phyloP scores from a whole-genome alignment of 1,140 invertebrate species.

The Melitaea cinxia region DNA sequence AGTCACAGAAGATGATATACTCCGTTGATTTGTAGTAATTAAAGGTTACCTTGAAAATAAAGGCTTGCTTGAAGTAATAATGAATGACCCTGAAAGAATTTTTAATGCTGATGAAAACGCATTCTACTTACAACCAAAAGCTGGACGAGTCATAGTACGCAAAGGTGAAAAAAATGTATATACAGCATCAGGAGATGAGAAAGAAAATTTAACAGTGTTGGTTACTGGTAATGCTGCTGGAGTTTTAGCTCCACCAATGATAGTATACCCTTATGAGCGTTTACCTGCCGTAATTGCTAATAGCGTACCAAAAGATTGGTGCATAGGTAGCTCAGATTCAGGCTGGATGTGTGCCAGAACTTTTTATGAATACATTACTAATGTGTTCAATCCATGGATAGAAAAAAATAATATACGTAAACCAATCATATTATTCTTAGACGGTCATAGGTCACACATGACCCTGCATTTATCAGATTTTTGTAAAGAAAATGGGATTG shows the following conservation, averaged over 20 bases:
- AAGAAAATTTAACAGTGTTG: constrained; percentile 14
- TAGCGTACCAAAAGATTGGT: constrained; percentile 20
- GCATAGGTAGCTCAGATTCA: constrained; percentile 17
- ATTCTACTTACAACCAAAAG: too few relatives aligned
- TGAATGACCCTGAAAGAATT: too few relatives aligned
- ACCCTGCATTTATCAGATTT: constrained; percentile 44
- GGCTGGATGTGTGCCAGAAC: constrained; percentile 24
- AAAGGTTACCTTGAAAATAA: too few relatives aligned
- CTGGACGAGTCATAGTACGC: too few relatives aligned
- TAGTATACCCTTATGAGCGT: constrained; percentile 25
- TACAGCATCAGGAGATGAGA: too few relatives aligned
- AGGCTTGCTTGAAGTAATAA: too few relatives aligned
- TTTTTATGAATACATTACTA: constrained; percentile 53
- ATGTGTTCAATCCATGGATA: constrained; percentile 52
- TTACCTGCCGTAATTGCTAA: constrained; percentile 18
- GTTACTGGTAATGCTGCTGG: constrained; percentile 15
- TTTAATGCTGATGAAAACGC: too few relatives aligned
- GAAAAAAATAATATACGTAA: constrained; percentile 42
- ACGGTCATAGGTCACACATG: constrained; percentile 65
- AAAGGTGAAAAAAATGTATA: too few relatives aligned
- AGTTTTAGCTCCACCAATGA: constrained; percentile 6
- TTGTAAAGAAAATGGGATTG: constrained; percentile 51
- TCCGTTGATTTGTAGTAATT: too few relatives aligned
- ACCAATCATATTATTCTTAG: constrained; percentile 60
- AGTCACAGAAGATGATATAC: too few relatives aligned